Conservation (phyloP, 2,797 vertebrate species). For the Danio tinwini region DNA sequence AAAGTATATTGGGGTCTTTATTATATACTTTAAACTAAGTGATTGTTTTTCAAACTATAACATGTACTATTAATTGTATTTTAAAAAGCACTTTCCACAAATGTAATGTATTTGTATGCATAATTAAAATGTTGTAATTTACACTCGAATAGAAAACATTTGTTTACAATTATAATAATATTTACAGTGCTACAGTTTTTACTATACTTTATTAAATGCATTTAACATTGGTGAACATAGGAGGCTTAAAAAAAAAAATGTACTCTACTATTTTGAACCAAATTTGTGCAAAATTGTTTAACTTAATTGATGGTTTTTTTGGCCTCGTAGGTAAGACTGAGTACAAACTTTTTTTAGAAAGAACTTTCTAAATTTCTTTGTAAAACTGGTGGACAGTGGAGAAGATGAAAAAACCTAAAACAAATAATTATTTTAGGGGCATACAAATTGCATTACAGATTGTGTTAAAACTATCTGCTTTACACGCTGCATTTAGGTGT, state of each 20-base stretch:
- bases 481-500: not conserved
- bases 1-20: too few species aligned
- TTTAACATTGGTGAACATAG: too few species aligned
- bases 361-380: not conserved
- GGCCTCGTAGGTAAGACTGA: too few species aligned
- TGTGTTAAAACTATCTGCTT: not conserved
- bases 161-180: not conserved
- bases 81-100: not conserved
- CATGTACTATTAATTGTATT: not conserved
- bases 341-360: not conserved
- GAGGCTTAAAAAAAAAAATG: too few species aligned
- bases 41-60: constrained; percentile 35
- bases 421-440: not conserved
- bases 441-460: too few species aligned
- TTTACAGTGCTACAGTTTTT: too few species aligned
- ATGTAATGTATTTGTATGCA: not conserved
- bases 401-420: not conserved
- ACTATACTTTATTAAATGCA: too few species aligned
- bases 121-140: not conserved
- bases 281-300: too few species aligned
- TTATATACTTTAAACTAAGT: constrained; percentile 50
- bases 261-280: too few species aligned
- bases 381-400: not conserved
- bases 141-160: not conserved
- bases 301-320: too few species aligned